Conservation (phyloP, 2,797 vertebrate genomes). For the Staurois parvus region DNA sequence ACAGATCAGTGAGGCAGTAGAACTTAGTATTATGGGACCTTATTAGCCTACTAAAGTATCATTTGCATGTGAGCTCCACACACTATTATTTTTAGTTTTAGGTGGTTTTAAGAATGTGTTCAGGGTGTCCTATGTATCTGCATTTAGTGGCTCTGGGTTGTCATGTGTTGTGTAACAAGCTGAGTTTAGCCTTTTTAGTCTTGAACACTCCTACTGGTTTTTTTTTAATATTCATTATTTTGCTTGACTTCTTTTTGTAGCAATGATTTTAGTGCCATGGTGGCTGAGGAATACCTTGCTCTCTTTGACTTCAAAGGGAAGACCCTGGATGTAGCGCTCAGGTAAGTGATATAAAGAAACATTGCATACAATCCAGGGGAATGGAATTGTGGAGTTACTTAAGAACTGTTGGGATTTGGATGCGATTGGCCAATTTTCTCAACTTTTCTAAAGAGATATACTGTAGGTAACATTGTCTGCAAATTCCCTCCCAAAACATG, state of each 20-base stretch:
- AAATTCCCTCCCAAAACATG: no score
- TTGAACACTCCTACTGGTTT: neutral
- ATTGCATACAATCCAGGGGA: neutral
- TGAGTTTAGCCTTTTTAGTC: neutral
- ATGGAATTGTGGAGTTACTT: no score
- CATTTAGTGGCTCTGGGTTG: neutral
- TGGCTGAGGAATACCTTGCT: conserved; percentile 87
- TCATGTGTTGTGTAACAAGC: neutral
- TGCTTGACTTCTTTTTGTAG: conserved; percentile 60
- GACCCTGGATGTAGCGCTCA: conserved; percentile 84
- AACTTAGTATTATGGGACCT: no score
- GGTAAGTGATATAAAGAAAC: conserved; percentile 72
- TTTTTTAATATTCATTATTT: neutral
- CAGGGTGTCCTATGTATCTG: neutral
- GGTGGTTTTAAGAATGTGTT: no score
- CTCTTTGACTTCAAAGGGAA: conserved; percentile 87
- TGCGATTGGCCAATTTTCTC: no score
- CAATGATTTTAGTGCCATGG: conserved; percentile 74
- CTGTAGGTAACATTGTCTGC: no score
- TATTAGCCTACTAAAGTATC: no score
- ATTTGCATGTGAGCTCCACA: no score
- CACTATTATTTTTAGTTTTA: no score
- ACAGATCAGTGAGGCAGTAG: no score
- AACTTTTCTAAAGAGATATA: no score
- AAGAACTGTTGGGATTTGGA: no score